Evolutionary conservation across 2,888 invertebrate genomes (phyloP), one percentile per base, ranked within the genome.

Genomic region (Diadromus collaris): DNA sequence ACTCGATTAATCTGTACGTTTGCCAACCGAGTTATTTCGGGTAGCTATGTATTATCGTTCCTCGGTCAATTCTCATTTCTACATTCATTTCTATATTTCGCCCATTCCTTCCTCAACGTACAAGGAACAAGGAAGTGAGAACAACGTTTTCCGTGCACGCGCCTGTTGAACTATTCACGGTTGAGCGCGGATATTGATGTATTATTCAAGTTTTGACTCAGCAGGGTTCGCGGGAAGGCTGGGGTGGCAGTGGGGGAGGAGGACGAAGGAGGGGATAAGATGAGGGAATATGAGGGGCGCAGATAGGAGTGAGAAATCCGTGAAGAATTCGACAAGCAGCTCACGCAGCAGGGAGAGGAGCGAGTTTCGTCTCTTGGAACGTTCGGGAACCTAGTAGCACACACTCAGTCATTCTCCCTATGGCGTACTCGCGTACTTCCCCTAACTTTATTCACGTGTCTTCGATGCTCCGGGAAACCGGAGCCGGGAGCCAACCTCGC

Each of bases 361-460:
- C 48, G 27, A 64, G 63, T 61, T 63, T 38, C 54, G 44, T 48
- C 34, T 16, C 61, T 63, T 63, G 48, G 38, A 64, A 41, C 27
- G 63, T 63, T 16, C 63, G 38, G 54, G 32, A 70, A 51, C 29
- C 71, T 10, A 24, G 24, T 19, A n/a, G 69, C 63, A 58, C 70
- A 60, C 77, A 67, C 76, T 81, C 80, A 79, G 76, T 77, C 80
- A 77, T 77, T 81, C 80, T 76, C 63, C 71, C 68, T 76, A 69
- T 76, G 73, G 65, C 69, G 48, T 34, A 64, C 54, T 51, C 79
- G 72, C 69, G 79, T 73, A 78, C 79, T 68, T 44, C 69, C 51
- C 80, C 82, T 83, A 84, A 85, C 85, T 82, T 84, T 82, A 84
- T 84, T 87, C 86, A 82, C 86, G 83, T 84, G 86, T 87, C 84